phyloP scores from a whole-genome alignment of 2,113 vertebrate genomes.

The Holacanthus passer region DNA sequence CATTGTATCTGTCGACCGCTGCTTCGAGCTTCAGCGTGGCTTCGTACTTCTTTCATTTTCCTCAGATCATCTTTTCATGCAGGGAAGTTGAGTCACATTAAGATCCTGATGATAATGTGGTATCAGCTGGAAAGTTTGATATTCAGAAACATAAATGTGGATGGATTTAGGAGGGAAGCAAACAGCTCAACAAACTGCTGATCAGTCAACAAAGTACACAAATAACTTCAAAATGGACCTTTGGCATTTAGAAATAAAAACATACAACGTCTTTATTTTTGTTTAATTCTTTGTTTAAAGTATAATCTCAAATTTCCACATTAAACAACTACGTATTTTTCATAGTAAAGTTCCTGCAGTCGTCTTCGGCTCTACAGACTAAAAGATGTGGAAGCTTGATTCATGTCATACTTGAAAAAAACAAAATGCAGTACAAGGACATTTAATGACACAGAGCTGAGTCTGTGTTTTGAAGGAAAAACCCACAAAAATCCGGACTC shows the following conservation, averaged over 20 bases:
- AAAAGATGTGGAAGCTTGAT: neutral
- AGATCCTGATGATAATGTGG: neutral
- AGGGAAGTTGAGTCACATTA: neutral
- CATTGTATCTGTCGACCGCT: slow-evolving; percentile 49
- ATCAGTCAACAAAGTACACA: neutral
- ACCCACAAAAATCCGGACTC: neutral
- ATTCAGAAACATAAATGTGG: neutral
- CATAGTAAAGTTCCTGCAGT: neutral
- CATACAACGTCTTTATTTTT: no score
- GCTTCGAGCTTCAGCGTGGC: slow-evolving; percentile 30
- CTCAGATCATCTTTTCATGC: neutral
- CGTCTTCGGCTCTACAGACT: neutral
- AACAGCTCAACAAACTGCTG: neutral
- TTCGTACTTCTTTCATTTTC: slow-evolving; percentile 32
- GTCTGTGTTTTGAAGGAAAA: slow-evolving; percentile 1
- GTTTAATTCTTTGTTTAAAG: no score
- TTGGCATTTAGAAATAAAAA: neutral
- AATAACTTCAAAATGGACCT: no score
- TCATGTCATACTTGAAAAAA: neutral
- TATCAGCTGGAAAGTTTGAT: neutral
- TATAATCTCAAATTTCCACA: no score
- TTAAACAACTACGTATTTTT: no score
- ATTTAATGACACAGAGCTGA: no score
- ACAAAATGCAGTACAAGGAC: neutral
- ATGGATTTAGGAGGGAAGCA: neutral